phyloP scores from a whole-genome alignment of 23 tunicate genomes.

The Phallusia fumigata region DNA sequence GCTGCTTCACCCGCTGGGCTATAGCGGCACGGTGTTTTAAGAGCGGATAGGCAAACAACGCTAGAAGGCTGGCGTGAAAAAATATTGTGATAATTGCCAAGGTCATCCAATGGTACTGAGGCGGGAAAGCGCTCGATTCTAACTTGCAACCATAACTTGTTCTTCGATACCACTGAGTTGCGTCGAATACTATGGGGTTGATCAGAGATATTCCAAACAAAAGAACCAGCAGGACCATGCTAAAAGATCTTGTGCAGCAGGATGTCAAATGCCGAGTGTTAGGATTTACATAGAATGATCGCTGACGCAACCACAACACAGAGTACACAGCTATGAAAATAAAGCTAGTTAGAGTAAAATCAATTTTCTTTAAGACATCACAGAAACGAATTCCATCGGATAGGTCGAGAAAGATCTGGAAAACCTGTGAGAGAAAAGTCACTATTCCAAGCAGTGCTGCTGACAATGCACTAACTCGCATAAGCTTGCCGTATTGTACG shows the following conservation, averaged over 20 bases:
- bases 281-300: constrained; percentile 24
- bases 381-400: neutral
- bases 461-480: constrained; percentile 20
- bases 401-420: constrained; percentile 10
- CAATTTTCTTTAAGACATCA: constrained; percentile 19
- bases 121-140: constrained; percentile 15
- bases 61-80: constrained; percentile 15
- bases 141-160: constrained; percentile 28
- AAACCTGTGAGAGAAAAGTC: constrained; percentile 23
- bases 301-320: constrained; percentile 30
- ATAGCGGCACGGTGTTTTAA: constrained; percentile 17
- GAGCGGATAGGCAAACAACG: constrained; percentile 17
- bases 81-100: constrained; percentile 13
- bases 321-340: constrained; percentile 30
- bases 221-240: neutral
- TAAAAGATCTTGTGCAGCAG: constrained; percentile 15
- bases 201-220: constrained; percentile 13
- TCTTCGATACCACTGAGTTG: constrained; percentile 24
- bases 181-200: constrained; percentile 19
- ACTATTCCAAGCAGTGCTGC: constrained; percentile 13
- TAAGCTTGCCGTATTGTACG: constrained; percentile 2
- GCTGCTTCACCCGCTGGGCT: neutral
- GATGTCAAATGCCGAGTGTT: constrained; percentile 21
- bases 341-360: constrained; percentile 24
- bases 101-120: constrained; percentile 20